Evolutionary conservation across 1,140 invertebrate species (phyloP).

Genomic region (Drepana arcuata): DNA sequence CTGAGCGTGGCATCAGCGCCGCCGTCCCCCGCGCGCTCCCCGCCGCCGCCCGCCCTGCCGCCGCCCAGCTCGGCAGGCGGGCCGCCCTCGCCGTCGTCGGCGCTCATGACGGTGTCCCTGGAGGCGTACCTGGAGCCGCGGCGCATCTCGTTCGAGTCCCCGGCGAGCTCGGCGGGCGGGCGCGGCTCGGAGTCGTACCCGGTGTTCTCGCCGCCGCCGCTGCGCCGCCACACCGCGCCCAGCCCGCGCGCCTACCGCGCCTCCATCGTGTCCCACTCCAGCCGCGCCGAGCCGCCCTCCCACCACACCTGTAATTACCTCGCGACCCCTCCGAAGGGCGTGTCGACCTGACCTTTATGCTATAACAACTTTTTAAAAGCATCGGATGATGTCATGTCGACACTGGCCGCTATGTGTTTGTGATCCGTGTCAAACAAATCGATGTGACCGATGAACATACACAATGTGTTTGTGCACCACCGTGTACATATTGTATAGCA

Average conservation of each 20-base stretch:
- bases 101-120: slow-evolving; percentile 84
- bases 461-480: slow-evolving; percentile 23
- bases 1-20: slow-evolving; percentile 74
- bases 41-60: slow-evolving; percentile 73
- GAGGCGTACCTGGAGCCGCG: slow-evolving; percentile 89
- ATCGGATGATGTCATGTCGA: no score
- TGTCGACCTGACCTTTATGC: no score
- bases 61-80: slow-evolving; percentile 72
- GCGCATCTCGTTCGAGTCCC: slow-evolving; percentile 83
- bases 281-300: slow-evolving; percentile 77
- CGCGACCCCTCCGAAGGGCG: no score
- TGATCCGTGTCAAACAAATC: no score
- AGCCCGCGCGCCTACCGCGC: slow-evolving; percentile 73
- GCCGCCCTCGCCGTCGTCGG: slow-evolving; percentile 86
- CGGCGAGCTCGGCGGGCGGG: slow-evolving; percentile 79
- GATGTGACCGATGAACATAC: slow-evolving; percentile 16
- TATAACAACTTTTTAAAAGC: no score
- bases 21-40: slow-evolving; percentile 31
- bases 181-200: slow-evolving; percentile 83
- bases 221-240: slow-evolving; percentile 59
- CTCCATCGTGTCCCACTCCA: slow-evolving; percentile 80
- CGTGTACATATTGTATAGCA: slow-evolving; percentile 62
- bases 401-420: no score
- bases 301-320: slow-evolving; percentile 86
- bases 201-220: slow-evolving; percentile 86